Evolutionary conservation across 2,113 vertebrate species (phyloP).

Genomic region (Xenopus laevis): DNA sequence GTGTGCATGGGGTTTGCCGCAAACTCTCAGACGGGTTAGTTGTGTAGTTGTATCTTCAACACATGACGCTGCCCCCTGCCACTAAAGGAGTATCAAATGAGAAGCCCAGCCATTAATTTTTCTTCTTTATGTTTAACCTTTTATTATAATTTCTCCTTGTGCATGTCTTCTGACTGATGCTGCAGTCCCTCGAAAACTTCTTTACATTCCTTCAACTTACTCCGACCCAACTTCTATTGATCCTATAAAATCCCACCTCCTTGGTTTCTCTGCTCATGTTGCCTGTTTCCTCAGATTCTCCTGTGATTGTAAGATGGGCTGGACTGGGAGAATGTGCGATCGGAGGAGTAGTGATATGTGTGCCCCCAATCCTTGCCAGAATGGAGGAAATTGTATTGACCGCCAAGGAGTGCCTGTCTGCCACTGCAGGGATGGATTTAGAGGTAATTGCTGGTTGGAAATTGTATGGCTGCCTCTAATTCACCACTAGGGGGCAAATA

Average conservation of each 20-base stretch:
- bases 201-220: background rate
- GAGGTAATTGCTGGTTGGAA: slow-evolving; percentile 59
- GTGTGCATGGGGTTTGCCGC: slow-evolving; percentile 77
- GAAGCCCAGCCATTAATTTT: too few relatives aligned
- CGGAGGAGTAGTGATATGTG: slow-evolving; percentile 75
- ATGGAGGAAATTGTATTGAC: slow-evolving; percentile 78
- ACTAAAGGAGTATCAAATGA: too few relatives aligned
- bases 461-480: too few relatives aligned
- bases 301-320: slow-evolving; percentile 84
- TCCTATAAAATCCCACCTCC: background rate
- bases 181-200: too few relatives aligned
- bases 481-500: too few relatives aligned
- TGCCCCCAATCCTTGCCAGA: slow-evolving; percentile 78
- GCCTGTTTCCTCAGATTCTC: slow-evolving; percentile 67
- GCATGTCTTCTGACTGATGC: too few relatives aligned
- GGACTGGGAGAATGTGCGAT: slow-evolving; percentile 82
- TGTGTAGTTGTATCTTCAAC: background rate
- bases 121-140: too few relatives aligned
- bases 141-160: too few relatives aligned
- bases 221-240: background rate
- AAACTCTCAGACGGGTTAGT: slow-evolving; percentile 78
- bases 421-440: slow-evolving; percentile 78
- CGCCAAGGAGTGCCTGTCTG: slow-evolving; percentile 76
- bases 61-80: too few relatives aligned
- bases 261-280: background rate